These are phyloP conservation scores for Gambusia yucatana DNA, from an alignment of 2,797 vertebrate species.

Conservation along the genomic window DNA sequence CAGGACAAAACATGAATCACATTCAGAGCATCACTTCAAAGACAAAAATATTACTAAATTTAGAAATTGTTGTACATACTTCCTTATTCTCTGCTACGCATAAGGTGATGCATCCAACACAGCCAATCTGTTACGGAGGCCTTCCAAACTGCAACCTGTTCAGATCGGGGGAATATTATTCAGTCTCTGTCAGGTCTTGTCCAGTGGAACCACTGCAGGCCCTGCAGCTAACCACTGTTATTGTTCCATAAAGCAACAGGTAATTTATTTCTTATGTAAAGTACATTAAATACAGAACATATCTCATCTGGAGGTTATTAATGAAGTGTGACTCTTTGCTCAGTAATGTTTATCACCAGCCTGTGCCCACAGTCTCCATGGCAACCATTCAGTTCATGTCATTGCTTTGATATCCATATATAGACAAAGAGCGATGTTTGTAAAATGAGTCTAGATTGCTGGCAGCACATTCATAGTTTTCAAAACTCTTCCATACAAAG, in stretches of 20 bases:
- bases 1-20: conserved; percentile 7
- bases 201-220: not conserved
- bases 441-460: not conserved
- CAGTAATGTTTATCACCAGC: not conserved
- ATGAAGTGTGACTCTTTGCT: not conserved
- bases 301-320: not conserved
- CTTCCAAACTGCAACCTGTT: not conserved
- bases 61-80: not conserved
- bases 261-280: not conserved
- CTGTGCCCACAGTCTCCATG: not conserved
- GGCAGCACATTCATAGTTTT: not conserved
- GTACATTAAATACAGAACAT: not conserved
- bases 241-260: not conserved
- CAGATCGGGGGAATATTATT: not conserved
- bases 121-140: not conserved
- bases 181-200: not conserved
- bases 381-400: not conserved
- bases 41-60: not conserved
- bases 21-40: not conserved
- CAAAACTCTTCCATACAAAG: not conserved
- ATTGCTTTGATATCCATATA: not conserved
- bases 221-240: not conserved
- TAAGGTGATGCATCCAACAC: not conserved
- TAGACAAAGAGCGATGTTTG: not conserved
- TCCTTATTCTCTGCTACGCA: not conserved